phyloP scores from a whole-genome alignment of 2,113 vertebrate species.

The Bufo gargarizans region DNA sequence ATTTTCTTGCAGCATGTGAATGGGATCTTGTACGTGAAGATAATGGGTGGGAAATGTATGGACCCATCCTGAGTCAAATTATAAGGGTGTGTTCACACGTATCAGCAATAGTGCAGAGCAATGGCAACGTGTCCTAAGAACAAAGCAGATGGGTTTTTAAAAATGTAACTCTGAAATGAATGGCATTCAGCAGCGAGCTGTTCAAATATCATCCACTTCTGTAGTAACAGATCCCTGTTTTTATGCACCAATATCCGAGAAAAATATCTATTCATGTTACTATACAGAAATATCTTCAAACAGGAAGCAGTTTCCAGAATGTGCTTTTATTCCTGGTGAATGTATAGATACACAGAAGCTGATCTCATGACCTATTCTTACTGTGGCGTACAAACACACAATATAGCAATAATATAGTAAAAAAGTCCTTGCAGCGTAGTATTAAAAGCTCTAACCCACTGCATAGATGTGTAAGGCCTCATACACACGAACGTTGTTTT shows the following conservation, averaged over 20 bases:
- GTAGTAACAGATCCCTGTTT: background rate
- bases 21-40: no score
- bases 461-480: no score
- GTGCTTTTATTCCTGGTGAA: background rate
- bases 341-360: background rate
- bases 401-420: background rate
- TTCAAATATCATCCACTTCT: background rate
- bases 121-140: no score
- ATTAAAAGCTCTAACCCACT: no score
- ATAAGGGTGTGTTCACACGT: no score
- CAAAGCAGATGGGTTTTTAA: no score
- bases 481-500: no score
- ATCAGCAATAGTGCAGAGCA: no score
- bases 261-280: background rate
- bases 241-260: background rate
- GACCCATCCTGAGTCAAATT: no score
- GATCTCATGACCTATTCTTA: background rate
- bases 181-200: background rate
- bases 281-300: background rate
- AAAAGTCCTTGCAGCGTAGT: background rate
- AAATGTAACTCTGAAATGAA: no score
- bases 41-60: no score
- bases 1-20: no score
- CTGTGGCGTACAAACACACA: background rate
- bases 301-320: background rate